These are phyloP conservation scores for Drosophila lacicola DNA, from an alignment of 2,888 invertebrate species.

Conservation along the genomic window DNA sequence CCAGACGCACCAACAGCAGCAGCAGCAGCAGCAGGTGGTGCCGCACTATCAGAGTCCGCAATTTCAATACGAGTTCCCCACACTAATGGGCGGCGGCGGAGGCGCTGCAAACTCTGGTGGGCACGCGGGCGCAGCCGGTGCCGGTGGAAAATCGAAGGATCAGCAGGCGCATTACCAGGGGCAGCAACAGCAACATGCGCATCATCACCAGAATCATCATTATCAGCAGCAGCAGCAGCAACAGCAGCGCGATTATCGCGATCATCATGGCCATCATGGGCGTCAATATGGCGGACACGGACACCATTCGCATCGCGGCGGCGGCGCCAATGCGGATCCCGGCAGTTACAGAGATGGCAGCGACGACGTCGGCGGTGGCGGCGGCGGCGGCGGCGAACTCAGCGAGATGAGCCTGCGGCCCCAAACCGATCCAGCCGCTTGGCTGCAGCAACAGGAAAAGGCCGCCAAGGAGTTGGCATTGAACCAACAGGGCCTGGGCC, in stretches of 20 bases:
- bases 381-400: slow-evolving; percentile 57
- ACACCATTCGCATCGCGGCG: slow-evolving; percentile 59
- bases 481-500: slow-evolving; percentile 86
- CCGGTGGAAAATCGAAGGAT: slow-evolving; percentile 51
- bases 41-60: slow-evolving; percentile 93
- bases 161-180: slow-evolving; percentile 65
- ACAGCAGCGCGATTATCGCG: slow-evolving; percentile 71
- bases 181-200: slow-evolving; percentile 45
- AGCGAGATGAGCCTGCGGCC: slow-evolving; percentile 84
- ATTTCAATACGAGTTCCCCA: slow-evolving; percentile 99
- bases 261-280: slow-evolving; percentile 63
- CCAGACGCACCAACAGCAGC: slow-evolving; percentile 55
- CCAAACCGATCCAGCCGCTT: slow-evolving; percentile 84
- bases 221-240: slow-evolving; percentile 61
- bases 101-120: slow-evolving; percentile 60
- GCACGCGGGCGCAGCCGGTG: slow-evolving; percentile 59
- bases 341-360: slow-evolving; percentile 85
- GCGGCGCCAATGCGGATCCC: slow-evolving; percentile 38
- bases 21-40: slow-evolving; percentile 84
- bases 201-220: slow-evolving; percentile 69
- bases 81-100: slow-evolving; percentile 85
- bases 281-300: slow-evolving; percentile 55
- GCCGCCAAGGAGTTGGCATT: slow-evolving; percentile 79
- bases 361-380: slow-evolving; percentile 77
- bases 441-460: slow-evolving; percentile 85